These are phyloP conservation scores for Dendrocincla fuliginosa DNA, from an alignment of 2,797 vertebrate genomes.

Conservation along the genomic window DNA sequence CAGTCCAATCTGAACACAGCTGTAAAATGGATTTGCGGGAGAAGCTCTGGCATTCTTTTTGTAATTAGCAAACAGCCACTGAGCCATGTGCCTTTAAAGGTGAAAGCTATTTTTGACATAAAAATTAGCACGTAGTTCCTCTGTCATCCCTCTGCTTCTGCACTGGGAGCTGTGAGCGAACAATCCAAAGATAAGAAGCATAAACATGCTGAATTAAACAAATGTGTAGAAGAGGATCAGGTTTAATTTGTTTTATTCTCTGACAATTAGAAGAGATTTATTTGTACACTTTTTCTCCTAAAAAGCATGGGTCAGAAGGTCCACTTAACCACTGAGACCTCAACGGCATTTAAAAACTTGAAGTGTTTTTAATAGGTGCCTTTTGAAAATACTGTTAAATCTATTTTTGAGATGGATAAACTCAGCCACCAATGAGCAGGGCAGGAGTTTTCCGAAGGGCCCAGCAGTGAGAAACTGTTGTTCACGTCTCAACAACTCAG, in stretches of 20 bases:
- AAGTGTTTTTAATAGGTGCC: constrained; percentile 40
- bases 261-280: background rate
- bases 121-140: constrained; percentile 57
- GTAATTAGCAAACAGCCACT: constrained; percentile 26
- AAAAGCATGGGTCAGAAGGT: background rate
- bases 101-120: constrained; percentile 61
- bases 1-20: constrained; percentile 34
- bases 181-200: constrained; percentile 18
- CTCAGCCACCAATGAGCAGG: background rate
- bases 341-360: constrained; percentile 8
- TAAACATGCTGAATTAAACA: background rate
- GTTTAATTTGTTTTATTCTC: background rate
- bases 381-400: constrained; percentile 13
- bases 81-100: constrained; percentile 33
- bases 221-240: background rate
- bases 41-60: constrained; percentile 33
- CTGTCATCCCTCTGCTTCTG: constrained; percentile 28
- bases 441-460: background rate
- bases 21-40: background rate
- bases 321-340: background rate
- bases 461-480: background rate
- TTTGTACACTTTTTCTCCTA: background rate
- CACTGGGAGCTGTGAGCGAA: constrained; percentile 1
- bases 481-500: background rate
- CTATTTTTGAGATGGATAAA: constrained; percentile 23